phyloP scores from a whole-genome alignment of 2,888 invertebrate species.

The Drosophila sordidula region DNA sequence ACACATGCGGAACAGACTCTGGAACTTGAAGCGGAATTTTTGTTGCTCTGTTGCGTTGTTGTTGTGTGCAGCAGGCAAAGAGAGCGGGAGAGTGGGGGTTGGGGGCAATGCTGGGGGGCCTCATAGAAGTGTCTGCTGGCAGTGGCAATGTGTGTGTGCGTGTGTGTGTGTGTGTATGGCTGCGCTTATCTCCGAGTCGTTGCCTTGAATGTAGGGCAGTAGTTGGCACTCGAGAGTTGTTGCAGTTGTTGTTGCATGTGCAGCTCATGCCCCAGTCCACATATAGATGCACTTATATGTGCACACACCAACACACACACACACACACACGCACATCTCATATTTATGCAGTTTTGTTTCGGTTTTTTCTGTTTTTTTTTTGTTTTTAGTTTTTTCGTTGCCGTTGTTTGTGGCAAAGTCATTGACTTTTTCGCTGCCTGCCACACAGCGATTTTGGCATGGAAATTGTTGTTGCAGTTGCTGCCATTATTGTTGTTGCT shows the following conservation, averaged over 20 bases:
- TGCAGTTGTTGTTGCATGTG: slow-evolving; percentile 61
- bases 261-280: slow-evolving; percentile 59
- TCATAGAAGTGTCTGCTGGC: slow-evolving; percentile 73
- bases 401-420: slow-evolving; percentile 55
- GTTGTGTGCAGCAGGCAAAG: slow-evolving; percentile 26
- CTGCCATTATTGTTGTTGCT: slow-evolving; percentile 13
- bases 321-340: slow-evolving; percentile 14
- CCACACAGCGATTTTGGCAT: slow-evolving; percentile 49
- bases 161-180: slow-evolving; percentile 26
- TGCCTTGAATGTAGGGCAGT: slow-evolving; percentile 80
- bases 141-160: slow-evolving; percentile 51
- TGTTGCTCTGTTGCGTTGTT: slow-evolving; percentile 40
- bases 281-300: slow-evolving; percentile 48
- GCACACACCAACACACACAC: slow-evolving; percentile 25
- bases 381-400: slow-evolving; percentile 13
- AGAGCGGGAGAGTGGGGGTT: neutral
- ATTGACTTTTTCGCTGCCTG: slow-evolving; percentile 57
- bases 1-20: slow-evolving; percentile 66
- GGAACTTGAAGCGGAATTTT: slow-evolving; percentile 73
- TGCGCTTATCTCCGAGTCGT: slow-evolving; percentile 78
- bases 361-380: slow-evolving; percentile 15
- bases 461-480: slow-evolving; percentile 57
- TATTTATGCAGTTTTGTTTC: slow-evolving; percentile 33
- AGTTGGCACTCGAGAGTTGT: slow-evolving; percentile 76
- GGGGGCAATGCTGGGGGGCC: slow-evolving; percentile 34